Conservation (phyloP, 2,888 invertebrate genomes). For the Protonemura montana region DNA sequence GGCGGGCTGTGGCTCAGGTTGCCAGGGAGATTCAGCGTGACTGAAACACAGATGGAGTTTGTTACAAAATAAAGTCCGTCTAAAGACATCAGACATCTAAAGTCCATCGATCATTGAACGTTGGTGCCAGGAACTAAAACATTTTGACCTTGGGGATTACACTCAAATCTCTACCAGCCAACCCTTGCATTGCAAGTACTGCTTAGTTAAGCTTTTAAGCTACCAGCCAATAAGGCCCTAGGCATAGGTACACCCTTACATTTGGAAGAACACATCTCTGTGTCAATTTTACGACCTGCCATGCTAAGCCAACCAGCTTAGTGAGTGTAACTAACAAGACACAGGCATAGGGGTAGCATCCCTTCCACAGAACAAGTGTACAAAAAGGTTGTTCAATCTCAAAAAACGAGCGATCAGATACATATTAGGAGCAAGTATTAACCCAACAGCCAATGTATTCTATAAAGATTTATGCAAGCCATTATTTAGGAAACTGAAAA, state of each 20-base stretch:
- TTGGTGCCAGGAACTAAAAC: background rate
- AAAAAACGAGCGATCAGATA: too few relatives aligned
- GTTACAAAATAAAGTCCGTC: background rate
- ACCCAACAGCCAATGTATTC: too few relatives aligned
- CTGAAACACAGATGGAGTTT: background rate
- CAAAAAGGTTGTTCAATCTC: too few relatives aligned
- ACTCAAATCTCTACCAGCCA: background rate
- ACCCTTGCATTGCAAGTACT: background rate
- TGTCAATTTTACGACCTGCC: background rate
- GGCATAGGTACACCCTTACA: background rate
- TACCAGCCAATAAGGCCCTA: background rate
- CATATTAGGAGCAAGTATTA: too few relatives aligned
- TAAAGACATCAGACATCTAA: background rate
- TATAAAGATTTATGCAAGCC: too few relatives aligned
- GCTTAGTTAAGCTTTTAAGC: background rate
- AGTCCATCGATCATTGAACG: background rate
- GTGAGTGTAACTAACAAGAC: background rate
- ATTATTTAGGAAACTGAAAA: too few relatives aligned
- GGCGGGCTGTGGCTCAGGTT: conserved; percentile 77
- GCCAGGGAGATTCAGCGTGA: conserved; percentile 55
- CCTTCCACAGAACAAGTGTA: background rate
- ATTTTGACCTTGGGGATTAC: background rate
- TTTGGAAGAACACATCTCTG: background rate
- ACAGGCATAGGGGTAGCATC: background rate
- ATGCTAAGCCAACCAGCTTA: background rate